Conservation (phyloP, 2,888 invertebrate species). For the Polydrusus pterygomalis region DNA sequence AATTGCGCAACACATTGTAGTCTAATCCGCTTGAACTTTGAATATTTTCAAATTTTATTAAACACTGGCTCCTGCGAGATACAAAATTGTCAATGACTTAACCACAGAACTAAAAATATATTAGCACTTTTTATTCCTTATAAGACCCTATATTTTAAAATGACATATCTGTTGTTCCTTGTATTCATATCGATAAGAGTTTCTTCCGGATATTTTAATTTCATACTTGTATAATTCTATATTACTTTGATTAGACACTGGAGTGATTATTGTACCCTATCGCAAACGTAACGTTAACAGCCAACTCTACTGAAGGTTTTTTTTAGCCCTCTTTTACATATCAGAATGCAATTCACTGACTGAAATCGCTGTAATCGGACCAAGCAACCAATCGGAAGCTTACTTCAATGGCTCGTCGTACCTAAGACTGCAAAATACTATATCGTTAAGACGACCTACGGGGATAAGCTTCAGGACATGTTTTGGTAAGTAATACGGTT, state of each 20-base stretch:
- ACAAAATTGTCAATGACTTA: too few relatives aligned
- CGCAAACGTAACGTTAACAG: not conserved
- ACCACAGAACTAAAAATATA: too few relatives aligned
- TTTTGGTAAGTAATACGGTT: constrained; percentile 71
- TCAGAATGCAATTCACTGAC: constrained; percentile 46
- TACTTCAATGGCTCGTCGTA: constrained; percentile 90
- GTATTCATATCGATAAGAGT: too few relatives aligned
- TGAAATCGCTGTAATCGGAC: constrained; percentile 68
- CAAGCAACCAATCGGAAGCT: constrained; percentile 83
- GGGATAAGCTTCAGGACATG: constrained; percentile 90
- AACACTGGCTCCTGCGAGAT: too few relatives aligned
- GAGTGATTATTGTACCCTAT: not conserved
- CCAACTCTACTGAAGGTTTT: not conserved
- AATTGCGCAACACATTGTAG: too few relatives aligned
- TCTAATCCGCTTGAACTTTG: too few relatives aligned
- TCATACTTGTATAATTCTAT: too few relatives aligned
- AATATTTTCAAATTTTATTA: too few relatives aligned
- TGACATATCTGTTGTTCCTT: too few relatives aligned
- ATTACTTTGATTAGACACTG: not conserved
- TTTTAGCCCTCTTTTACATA: constrained; percentile 54
- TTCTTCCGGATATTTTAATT: too few relatives aligned
- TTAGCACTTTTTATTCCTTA: too few relatives aligned
- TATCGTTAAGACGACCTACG: constrained; percentile 86
- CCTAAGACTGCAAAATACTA: constrained; percentile 81
- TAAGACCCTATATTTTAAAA: too few relatives aligned